These are phyloP conservation scores for Manis pentadactyla DNA, from an alignment of 2,797 vertebrate species.

Conservation along the genomic window DNA sequence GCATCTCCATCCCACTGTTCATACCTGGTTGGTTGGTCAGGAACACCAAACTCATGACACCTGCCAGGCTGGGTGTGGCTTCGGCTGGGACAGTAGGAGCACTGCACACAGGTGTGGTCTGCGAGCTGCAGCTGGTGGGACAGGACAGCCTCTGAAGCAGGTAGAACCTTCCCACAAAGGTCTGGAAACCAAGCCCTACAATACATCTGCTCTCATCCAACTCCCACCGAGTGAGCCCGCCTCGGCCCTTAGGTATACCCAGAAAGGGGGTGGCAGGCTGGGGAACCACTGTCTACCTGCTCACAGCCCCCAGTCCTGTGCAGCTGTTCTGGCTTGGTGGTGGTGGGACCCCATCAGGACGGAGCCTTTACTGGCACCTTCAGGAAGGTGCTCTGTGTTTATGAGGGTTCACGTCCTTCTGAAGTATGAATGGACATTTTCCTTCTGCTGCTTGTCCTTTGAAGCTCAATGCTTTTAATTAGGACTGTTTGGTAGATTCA, in stretches of 20 bases:
- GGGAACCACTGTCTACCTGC: not conserved
- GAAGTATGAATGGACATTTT: not conserved
- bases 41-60: not conserved
- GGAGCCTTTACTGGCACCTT: not conserved
- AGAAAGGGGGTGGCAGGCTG: not conserved
- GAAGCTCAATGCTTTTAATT: too few species aligned
- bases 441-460: not conserved
- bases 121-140: accelerated
- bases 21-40: too few species aligned
- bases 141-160: not conserved
- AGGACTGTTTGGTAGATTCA: not conserved
- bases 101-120: not conserved
- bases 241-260: not conserved
- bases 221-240: not conserved
- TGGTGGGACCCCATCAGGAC: not conserved
- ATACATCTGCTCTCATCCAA: not conserved
- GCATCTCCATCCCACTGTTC: not conserved
- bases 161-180: not conserved
- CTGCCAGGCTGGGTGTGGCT: not conserved
- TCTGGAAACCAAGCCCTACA: not conserved
- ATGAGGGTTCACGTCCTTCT: not conserved
- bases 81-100: not conserved
- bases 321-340: not conserved
- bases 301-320: not conserved
- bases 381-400: not conserved